Evolutionary conservation across 92 coral and sea anemone genomes (phyloP).

Genomic region (Desmophyllum pertusum): DNA sequence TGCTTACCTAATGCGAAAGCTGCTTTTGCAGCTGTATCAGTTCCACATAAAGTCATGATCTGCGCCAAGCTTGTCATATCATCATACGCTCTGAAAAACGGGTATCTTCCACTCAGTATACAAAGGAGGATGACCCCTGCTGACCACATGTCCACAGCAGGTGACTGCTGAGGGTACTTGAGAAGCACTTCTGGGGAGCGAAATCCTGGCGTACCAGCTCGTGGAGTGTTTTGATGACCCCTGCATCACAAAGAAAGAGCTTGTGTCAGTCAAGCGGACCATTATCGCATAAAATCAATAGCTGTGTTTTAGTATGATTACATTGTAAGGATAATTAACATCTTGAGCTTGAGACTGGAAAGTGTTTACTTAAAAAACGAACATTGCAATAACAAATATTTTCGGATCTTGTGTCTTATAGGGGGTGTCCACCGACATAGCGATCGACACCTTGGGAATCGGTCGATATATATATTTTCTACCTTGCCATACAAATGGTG

Average conservation of each 20-base stretch:
- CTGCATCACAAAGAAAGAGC: slow-evolving; percentile 24
- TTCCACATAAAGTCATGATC: slow-evolving; percentile 86
- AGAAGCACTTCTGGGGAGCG: slow-evolving; percentile 96
- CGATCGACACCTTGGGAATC: too few species aligned
- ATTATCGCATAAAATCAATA: too few species aligned
- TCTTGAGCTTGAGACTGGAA: too few species aligned
- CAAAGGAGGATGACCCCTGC: slow-evolving; percentile 93
- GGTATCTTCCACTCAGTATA: slow-evolving; percentile 93
- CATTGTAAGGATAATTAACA: too few species aligned
- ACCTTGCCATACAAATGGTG: slow-evolving; percentile 88
- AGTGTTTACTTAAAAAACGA: too few species aligned
- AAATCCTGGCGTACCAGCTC: slow-evolving; percentile 99
- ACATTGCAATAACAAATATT: neutral
- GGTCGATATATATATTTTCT: too few species aligned
- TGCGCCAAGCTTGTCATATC: slow-evolving; percentile 97
- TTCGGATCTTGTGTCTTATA: too few species aligned
- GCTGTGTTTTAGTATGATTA: too few species aligned
- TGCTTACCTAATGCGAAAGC: slow-evolving; percentile 73
- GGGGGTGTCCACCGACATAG: too few species aligned
- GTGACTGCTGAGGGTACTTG: slow-evolving; percentile 90
- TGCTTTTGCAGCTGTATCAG: slow-evolving; percentile 66
- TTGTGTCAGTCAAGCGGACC: neutral
- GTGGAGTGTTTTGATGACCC: slow-evolving; percentile 93
- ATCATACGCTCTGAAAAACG: slow-evolving; percentile 92
- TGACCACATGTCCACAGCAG: slow-evolving; percentile 98